A percentile compares a stretch with the other conserved stretches of the same genome.
Evolutionary conservation across 2,113 vertebrate species (phyloP).

Genomic region (Ammodytes marinus): DNA sequence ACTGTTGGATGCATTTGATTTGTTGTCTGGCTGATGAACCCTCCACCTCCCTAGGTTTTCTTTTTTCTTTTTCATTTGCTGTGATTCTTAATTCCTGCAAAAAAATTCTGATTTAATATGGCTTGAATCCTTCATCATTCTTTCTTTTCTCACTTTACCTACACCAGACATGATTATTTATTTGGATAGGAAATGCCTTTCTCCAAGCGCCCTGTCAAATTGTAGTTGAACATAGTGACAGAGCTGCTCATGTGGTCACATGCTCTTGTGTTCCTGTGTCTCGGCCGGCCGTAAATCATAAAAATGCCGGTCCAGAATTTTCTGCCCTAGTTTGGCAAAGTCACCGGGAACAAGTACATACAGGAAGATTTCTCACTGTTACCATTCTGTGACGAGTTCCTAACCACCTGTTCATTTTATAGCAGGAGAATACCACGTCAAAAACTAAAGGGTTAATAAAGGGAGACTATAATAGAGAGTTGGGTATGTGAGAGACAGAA

Average conservation of each 20-base stretch:
- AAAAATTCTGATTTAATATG: conserved; percentile 49
- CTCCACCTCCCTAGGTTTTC: conserved; percentile 33
- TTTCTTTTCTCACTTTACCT: conserved; percentile 27
- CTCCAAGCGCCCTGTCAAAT: conserved; percentile 13
- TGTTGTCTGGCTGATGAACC: conserved; percentile 53
- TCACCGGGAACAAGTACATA: neutral
- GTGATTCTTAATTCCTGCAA: conserved; percentile 68
- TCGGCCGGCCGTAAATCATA: neutral
- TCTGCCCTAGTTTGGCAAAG: neutral
- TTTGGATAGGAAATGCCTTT: conserved; percentile 16
- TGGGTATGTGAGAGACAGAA: conserved; percentile 19
- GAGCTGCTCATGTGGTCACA: conserved; percentile 7
- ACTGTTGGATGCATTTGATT: conserved; percentile 62
- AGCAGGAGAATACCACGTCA: conserved; percentile 6
- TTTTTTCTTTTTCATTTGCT: conserved; percentile 60
- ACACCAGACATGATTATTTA: conserved; percentile 34
- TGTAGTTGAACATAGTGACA: conserved; percentile 21
- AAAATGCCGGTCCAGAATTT: conserved; percentile 8
- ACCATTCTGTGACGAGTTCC: neutral
- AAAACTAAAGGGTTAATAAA: conserved; percentile 7
- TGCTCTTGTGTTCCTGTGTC: conserved; percentile 1
- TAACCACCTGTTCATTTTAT: neutral
- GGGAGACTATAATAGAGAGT: neutral
- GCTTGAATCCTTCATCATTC: conserved; percentile 48
- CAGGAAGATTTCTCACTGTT: neutral